Evolutionary conservation across 2,888 invertebrate genomes (phyloP).

Genomic region (Trichopria drosophilae): DNA sequence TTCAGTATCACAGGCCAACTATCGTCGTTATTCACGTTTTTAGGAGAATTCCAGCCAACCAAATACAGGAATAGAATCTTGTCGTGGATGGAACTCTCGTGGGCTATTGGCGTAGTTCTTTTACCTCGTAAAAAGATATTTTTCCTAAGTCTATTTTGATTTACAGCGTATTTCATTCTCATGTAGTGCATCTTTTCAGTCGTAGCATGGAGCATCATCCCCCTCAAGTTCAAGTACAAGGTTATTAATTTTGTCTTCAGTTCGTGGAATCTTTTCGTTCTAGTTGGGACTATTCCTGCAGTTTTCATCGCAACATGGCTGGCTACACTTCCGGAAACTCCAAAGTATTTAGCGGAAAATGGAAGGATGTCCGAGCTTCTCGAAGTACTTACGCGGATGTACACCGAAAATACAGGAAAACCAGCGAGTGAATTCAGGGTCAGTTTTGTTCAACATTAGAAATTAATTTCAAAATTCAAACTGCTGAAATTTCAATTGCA

Average conservation of each 20-base stretch:
- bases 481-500: too few species aligned
- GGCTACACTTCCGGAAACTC: constrained; percentile 75
- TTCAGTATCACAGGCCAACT: constrained; percentile 75
- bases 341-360: constrained; percentile 77
- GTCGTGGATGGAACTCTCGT: constrained; percentile 82
- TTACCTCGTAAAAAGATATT: constrained; percentile 66
- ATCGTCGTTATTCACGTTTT: constrained; percentile 77
- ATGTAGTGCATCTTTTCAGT: constrained; percentile 56
- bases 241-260: constrained; percentile 65
- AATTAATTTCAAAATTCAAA: too few species aligned
- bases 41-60: constrained; percentile 79
- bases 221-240: constrained; percentile 65
- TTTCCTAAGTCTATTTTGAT: neutral
- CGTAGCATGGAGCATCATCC: constrained; percentile 77
- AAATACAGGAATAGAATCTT: constrained; percentile 76
- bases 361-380: constrained; percentile 74
- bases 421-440: constrained; percentile 49
- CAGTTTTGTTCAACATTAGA: constrained; percentile 23
- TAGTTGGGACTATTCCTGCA: constrained; percentile 72
- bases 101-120: constrained; percentile 75
- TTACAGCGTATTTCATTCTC: neutral
- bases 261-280: constrained; percentile 81
- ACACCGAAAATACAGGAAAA: constrained; percentile 69
- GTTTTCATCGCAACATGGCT: constrained; percentile 68
- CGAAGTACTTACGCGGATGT: constrained; percentile 68